These are phyloP conservation scores for Oenanthe oenanthe DNA, from an alignment of 2,113 vertebrate species.

Conservation along the genomic window DNA sequence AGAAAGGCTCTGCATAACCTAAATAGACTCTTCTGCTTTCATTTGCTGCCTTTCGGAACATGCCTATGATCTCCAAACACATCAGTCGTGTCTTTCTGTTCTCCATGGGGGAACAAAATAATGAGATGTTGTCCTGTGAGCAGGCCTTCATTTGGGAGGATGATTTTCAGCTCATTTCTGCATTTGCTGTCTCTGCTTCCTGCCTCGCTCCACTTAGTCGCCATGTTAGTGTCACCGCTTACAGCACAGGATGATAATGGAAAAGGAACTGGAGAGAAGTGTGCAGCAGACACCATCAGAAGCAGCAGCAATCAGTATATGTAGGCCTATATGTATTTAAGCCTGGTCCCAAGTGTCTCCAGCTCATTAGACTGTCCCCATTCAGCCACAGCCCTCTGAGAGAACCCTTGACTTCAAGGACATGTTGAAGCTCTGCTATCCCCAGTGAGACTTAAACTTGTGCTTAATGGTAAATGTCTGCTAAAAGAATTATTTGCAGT, in stretches of 20 bases:
- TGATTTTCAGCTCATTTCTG: background rate
- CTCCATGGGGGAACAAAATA: conserved; percentile 40
- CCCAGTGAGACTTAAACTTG: background rate
- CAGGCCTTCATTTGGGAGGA: background rate
- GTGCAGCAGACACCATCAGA: background rate
- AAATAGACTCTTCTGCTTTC: background rate
- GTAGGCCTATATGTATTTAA: background rate
- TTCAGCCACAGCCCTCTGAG: background rate
- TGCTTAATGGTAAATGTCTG: background rate
- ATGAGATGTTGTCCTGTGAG: conserved; percentile 31
- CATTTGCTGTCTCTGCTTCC: fast-evolving
- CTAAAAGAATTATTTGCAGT: background rate
- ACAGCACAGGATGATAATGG: background rate
- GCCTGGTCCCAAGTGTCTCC: background rate
- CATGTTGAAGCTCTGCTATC: background rate
- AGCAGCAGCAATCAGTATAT: background rate
- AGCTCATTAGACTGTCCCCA: background rate
- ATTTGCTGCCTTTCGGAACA: background rate
- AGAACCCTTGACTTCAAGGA: background rate
- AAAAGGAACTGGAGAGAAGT: background rate
- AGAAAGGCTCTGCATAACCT: background rate
- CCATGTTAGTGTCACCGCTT: background rate
- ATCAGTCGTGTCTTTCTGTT: background rate
- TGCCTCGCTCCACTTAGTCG: background rate
- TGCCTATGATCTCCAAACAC: background rate